phyloP scores from a whole-genome alignment of 2,888 invertebrate species.

The Papilio elwesi region DNA sequence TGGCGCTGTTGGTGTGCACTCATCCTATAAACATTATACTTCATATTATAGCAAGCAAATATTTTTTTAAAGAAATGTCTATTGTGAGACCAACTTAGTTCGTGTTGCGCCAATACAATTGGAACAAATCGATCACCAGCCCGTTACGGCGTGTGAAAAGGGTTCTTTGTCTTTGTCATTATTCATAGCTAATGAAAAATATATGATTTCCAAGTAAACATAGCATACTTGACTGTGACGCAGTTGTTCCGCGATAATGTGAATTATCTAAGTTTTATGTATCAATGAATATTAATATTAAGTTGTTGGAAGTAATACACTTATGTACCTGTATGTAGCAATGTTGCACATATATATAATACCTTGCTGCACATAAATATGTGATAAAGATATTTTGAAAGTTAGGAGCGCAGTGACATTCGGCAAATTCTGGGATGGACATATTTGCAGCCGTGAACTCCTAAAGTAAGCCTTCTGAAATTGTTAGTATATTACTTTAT shows the following conservation, averaged over 20 bases:
- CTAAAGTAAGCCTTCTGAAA: too few relatives aligned
- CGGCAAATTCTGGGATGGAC: too few relatives aligned
- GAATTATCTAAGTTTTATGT: conserved; percentile 1
- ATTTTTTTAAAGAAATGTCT: background rate
- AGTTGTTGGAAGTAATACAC: background rate
- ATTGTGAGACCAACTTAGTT: background rate
- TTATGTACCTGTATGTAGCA: background rate
- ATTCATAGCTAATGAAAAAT: background rate
- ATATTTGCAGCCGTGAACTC: too few relatives aligned
- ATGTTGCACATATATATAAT: background rate
- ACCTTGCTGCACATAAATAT: background rate
- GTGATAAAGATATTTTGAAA: too few relatives aligned
- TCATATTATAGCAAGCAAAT: too few relatives aligned
- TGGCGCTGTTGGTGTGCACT: too few relatives aligned
- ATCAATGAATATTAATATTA: conserved; percentile 11
- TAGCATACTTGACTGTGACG: conserved; percentile 1
- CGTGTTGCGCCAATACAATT: background rate
- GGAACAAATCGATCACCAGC: background rate
- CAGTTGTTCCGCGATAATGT: conserved; percentile 2
- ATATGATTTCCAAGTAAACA: conserved; percentile 14
- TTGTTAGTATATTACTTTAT: too few relatives aligned
- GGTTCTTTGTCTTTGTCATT: conserved; percentile 5
- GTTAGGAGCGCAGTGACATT: too few relatives aligned
- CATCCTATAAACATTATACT: too few relatives aligned
- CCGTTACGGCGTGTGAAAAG: conserved; percentile 9